Percentiles rank a stretch among this genome's conserved stretches.
phyloP scores from a whole-genome alignment of 2,888 invertebrate species.

The Perizoma flavofasciatum region DNA sequence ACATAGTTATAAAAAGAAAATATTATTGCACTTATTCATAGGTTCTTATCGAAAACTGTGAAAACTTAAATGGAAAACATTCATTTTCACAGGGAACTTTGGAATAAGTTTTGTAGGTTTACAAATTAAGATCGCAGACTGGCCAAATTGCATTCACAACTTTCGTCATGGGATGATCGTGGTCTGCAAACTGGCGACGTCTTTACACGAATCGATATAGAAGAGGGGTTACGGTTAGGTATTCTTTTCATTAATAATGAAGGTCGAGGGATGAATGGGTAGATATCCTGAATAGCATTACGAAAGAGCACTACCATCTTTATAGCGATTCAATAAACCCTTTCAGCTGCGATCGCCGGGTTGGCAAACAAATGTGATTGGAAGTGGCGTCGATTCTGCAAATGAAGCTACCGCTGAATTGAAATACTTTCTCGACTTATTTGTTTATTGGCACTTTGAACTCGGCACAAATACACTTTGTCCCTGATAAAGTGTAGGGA shows the following conservation, averaged over 20 bases:
- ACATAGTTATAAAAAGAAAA: no score
- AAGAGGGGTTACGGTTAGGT: constrained; percentile 2
- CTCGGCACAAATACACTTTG: constrained; percentile 11
- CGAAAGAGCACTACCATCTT: constrained; percentile 20
- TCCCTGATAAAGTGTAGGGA: constrained; percentile 6
- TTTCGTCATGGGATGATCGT: background rate
- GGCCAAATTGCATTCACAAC: constrained; percentile 3
- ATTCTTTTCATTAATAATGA: constrained; percentile 22
- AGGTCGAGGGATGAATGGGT: constrained; percentile 21
- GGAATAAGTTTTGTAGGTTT: constrained; percentile 1
- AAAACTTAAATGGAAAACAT: constrained; percentile 22
- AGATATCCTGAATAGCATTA: constrained; percentile 27
- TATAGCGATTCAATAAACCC: constrained; percentile 27
- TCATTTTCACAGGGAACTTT: constrained; percentile 3
- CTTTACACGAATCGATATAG: background rate
- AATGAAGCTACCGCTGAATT: constrained; percentile 23
- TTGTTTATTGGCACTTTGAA: constrained; percentile 17
- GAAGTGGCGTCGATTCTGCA: constrained; percentile 22
- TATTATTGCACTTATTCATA: no score
- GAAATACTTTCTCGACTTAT: constrained; percentile 21
- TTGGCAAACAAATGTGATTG: constrained; percentile 29
- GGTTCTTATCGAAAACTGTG: background rate
- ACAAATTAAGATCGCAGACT: constrained; percentile 1
- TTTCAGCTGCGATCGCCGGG: constrained; percentile 23
- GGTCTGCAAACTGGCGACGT: background rate